Evolutionary conservation across 2,888 invertebrate species (phyloP), one percentile per base, ranked within the genome.

Genomic region (Ypsolopha sequella): DNA sequence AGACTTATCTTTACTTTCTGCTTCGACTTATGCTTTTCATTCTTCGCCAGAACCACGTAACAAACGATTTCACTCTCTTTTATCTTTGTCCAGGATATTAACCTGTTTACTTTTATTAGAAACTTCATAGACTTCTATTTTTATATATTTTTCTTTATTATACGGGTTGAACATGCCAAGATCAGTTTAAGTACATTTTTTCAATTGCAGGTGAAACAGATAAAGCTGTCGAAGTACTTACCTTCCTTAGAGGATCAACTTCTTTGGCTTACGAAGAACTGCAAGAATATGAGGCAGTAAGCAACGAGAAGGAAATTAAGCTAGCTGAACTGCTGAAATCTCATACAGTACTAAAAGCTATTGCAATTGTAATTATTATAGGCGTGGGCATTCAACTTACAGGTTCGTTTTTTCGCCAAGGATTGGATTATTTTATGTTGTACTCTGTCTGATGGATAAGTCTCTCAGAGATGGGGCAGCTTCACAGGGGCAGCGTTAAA

Each of bases 361-460:
- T 71, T 0, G 52, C 51, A 1, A 59, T 66, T 8, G 60, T 62
- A 0, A 41, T 64, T 2, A n/a, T 68, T 4, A 43, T 74, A 9
- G 58, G 55, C 2, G 38, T 60, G 1, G 62, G 66, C 0, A 6
- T 56, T 0, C 75, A 76, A 13, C 48, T 75, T 0, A 58, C 63
- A 0, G 78, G 24, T 24, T 2, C 24, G 24, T 24, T 24, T 24
- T 24, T 24, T 24, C 24, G 4, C 24, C 4, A 24, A 24, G 24
- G 4, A 2, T 24, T 24, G 24, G 4, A 24, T 24, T 24, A 24
- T 24, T 3, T 24, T 3, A 24, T 24, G 2, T 24, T 2, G 24
- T 24, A 24, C 24, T 24, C 24, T 24, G 4, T 24, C 24, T 3
- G 2, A 24, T 4, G 24, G 24, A 2, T 24, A n/a, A n/a, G n/a